Evolutionary conservation across 35 echinoderm and acorn worm species (phyloP).

Genomic region (Hemicentrotus pulcherrimus): DNA sequence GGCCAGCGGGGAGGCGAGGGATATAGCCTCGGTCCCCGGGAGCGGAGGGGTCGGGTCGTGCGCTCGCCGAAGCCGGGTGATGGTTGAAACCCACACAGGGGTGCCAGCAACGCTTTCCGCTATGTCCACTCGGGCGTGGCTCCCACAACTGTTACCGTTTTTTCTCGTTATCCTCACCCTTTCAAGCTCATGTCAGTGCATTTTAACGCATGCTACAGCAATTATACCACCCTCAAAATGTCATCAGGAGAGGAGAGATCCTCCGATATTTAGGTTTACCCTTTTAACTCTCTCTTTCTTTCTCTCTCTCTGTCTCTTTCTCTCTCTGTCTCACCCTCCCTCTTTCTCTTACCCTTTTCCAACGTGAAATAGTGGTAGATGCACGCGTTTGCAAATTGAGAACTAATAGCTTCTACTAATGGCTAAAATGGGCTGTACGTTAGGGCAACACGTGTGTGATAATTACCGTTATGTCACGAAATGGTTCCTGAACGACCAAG

Average conservation of each 20-base stretch:
- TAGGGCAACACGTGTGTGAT: background rate
- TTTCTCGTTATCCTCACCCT: background rate
- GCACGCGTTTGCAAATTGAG: conserved; percentile 43
- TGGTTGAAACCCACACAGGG: conserved; percentile 12
- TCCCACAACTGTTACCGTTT: conserved; percentile 43
- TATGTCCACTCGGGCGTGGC: conserved; percentile 30
- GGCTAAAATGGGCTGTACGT: background rate
- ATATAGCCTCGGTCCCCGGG: conserved; percentile 32
- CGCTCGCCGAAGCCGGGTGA: background rate
- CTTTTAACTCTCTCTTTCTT: background rate
- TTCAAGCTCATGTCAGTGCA: conserved; percentile 11
- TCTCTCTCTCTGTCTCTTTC: background rate
- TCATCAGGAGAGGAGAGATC: background rate
- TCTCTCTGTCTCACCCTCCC: background rate
- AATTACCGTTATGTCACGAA: background rate
- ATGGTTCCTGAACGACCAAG: background rate
- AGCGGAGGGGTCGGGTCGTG: conserved; percentile 11
- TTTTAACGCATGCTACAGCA: conserved; percentile 33
- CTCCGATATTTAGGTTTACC: background rate
- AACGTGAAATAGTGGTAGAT: background rate
- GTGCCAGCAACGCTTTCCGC: conserved; percentile 7
- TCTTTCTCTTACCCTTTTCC: background rate
- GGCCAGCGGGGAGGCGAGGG: conserved; percentile 25
- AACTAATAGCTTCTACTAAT: conserved; percentile 13
- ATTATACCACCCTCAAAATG: conserved; percentile 26